Evolutionary conservation across 2,888 invertebrate species (phyloP).

Genomic region (Ochropleura plecta): DNA sequence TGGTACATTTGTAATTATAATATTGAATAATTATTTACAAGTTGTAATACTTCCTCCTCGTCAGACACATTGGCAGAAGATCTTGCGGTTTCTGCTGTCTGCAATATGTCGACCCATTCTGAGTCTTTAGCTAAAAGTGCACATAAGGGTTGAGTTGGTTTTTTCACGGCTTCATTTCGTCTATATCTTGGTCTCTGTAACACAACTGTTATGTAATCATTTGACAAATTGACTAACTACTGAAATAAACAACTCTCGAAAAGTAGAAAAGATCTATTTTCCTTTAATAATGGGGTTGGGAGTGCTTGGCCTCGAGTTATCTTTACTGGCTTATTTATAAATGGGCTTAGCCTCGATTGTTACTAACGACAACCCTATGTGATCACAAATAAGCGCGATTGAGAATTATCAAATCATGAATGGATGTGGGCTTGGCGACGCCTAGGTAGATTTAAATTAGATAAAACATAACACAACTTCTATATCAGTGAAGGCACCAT

Average conservation of each 20-base stretch:
- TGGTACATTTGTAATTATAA: background rate
- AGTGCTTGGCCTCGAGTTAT: background rate
- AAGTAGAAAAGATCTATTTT: background rate
- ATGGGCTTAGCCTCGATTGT: background rate
- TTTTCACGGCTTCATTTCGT: conserved; percentile 56
- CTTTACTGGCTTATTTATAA: background rate
- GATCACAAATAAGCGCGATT: background rate
- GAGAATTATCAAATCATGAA: background rate
- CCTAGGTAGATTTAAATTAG: background rate
- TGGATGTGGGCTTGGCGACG: background rate
- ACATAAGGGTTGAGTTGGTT: conserved; percentile 69
- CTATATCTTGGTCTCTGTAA: conserved; percentile 68
- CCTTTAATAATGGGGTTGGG: background rate
- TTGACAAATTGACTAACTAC: background rate
- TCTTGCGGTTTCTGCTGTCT: conserved; percentile 65
- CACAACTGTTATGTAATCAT: conserved; percentile 3
- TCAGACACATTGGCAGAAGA: conserved; percentile 68
- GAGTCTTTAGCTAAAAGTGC: conserved; percentile 88
- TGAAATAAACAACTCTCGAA: background rate
- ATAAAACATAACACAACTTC: background rate
- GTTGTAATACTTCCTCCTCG: conserved; percentile 82
- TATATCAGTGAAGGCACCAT: background rate
- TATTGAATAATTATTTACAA: conserved; percentile 72
- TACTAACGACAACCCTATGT: background rate
- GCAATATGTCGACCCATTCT: conserved; percentile 85